phyloP scores from a whole-genome alignment of 2,113 vertebrate species.

The Prunella himalayana region DNA sequence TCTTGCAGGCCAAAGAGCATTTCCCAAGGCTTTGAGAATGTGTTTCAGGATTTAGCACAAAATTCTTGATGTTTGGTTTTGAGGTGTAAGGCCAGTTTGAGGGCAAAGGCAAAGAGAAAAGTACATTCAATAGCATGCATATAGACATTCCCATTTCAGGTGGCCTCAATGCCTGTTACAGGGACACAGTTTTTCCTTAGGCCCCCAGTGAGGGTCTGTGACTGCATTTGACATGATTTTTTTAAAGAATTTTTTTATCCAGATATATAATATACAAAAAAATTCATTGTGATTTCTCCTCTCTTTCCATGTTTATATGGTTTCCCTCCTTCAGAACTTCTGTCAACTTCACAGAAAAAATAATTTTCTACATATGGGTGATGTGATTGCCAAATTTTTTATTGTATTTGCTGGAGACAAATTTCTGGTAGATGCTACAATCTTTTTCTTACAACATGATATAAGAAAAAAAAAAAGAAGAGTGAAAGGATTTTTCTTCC shows the following conservation, averaged over 20 bases:
- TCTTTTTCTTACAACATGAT: neutral
- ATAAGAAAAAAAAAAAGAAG: neutral
- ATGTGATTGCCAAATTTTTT: neutral
- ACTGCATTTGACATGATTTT: neutral
- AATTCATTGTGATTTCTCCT: neutral
- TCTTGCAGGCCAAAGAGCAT: neutral
- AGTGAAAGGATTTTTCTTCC: neutral
- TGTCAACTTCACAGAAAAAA: neutral
- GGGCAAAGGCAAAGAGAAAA: neutral
- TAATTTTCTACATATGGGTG: rapidly evolving
- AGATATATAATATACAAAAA: neutral
- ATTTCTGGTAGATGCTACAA: neutral
- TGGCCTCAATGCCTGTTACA: neutral
- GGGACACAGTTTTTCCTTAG: neutral
- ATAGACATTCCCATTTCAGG: neutral
- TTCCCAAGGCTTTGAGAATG: neutral
- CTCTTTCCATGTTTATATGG: neutral
- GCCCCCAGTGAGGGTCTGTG: neutral
- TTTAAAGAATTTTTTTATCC: neutral
- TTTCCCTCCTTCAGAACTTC: neutral
- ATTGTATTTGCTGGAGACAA: neutral
- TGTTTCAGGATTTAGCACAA: neutral
- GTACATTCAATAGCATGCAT: neutral
- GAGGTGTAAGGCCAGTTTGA: neutral
- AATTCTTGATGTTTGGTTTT: neutral